Percentiles rank a stretch among this genome's conserved stretches.
Evolutionary conservation across 2,888 invertebrate species (phyloP).

Genomic region (Coelogynopora nodosa): DNA sequence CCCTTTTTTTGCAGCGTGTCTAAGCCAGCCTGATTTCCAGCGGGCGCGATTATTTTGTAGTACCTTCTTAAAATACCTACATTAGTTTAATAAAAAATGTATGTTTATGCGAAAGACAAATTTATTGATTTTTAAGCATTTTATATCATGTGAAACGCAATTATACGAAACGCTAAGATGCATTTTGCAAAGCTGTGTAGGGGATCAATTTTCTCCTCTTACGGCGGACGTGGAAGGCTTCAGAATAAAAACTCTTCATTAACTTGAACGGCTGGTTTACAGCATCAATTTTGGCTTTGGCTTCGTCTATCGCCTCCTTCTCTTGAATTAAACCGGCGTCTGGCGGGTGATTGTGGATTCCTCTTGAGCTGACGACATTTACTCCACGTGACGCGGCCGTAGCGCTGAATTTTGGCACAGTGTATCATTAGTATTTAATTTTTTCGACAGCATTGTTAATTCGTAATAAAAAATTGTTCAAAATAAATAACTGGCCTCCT

Average conservation of each 20-base stretch:
- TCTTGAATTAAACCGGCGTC: conserved; percentile 25
- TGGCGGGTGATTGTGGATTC: conserved; percentile 15
- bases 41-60: no score
- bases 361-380: conserved; percentile 15
- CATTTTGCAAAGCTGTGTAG: conserved; percentile 6
- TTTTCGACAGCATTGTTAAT: neutral
- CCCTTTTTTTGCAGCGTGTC: no score
- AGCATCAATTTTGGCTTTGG: neutral
- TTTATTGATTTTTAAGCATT: no score
- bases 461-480: conserved; percentile 11
- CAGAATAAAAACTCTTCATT: neutral
- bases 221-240: conserved; percentile 15
- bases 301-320: neutral
- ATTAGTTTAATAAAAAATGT: no score
- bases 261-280: conserved; percentile 5
- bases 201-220: conserved; percentile 14
- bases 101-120: no score
- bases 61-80: no score
- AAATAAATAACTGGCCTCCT: conserved; percentile 13
- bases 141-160: no score
- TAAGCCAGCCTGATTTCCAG: no score
- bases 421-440: neutral
- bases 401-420: neutral
- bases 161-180: no score
- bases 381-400: conserved; percentile 27